A percentile compares a stretch with the other conserved stretches of the same genome.
These are phyloP conservation scores for Cheilosia vernalis DNA, from an alignment of 2,888 invertebrate genomes.

Conservation along the genomic window DNA sequence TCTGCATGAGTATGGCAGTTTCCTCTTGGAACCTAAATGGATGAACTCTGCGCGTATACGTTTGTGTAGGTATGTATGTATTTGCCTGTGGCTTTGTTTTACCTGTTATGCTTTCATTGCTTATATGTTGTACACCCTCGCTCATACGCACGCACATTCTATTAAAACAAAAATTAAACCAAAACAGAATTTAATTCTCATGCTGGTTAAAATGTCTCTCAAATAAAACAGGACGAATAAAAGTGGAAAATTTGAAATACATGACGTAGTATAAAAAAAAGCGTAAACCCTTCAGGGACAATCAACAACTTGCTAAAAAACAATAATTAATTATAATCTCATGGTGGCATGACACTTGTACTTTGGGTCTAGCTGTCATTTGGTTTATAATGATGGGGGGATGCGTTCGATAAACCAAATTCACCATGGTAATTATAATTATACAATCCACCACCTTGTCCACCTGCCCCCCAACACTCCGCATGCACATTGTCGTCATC, in stretches of 20 bases:
- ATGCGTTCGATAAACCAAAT: constrained; percentile 38
- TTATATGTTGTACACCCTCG: constrained; percentile 33
- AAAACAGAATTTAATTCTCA: constrained; percentile 47
- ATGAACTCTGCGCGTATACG: constrained; percentile 53
- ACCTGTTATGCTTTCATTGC: constrained; percentile 59
- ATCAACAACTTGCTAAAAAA: constrained; percentile 42
- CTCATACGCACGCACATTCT: constrained; percentile 16
- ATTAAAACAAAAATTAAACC: constrained; percentile 27
- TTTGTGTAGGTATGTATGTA: constrained; percentile 15
- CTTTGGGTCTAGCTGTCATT: constrained; percentile 37
- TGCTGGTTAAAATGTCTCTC: constrained; percentile 53
- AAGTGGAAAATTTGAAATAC: constrained; percentile 43
- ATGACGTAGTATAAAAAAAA: constrained; percentile 3
- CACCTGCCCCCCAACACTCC: not conserved
- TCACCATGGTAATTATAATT: constrained; percentile 52
- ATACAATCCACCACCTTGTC: constrained; percentile 54
- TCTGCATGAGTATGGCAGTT: constrained; percentile 16
- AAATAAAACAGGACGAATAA: constrained; percentile 30
- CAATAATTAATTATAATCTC: constrained; percentile 49
- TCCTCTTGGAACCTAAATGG: constrained; percentile 60
- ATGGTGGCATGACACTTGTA: constrained; percentile 41
- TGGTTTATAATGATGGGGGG: constrained; percentile 20
- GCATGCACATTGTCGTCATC: constrained; percentile 36
- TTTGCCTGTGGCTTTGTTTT: constrained; percentile 64
- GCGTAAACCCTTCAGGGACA: constrained; percentile 23